Percentiles rank a stretch among this genome's conserved stretches.
Evolutionary conservation across 2,888 invertebrate genomes (phyloP).

Genomic region (Rhamphomyia laevipes): DNA sequence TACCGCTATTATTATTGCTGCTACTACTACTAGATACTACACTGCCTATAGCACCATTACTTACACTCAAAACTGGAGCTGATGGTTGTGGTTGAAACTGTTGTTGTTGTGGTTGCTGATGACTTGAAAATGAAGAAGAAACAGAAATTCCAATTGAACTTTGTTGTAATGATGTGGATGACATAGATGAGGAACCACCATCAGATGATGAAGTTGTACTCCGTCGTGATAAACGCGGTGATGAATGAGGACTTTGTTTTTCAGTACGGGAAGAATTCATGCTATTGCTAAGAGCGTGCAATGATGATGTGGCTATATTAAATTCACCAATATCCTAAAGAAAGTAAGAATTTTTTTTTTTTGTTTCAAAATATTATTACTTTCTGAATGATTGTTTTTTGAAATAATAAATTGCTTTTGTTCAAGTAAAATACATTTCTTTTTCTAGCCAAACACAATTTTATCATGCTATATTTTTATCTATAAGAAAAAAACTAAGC

Average conservation of each 20-base stretch:
- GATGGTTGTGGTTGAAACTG: slow-evolving; percentile 23
- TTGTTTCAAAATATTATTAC: neutral
- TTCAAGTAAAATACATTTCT: neutral
- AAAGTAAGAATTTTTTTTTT: too few relatives aligned
- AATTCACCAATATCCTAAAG: slow-evolving; percentile 48
- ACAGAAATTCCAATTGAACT: neutral
- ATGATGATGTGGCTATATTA: slow-evolving; percentile 51
- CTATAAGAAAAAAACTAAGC: too few relatives aligned
- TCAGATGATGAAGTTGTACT: slow-evolving; percentile 31
- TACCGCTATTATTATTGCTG: neutral
- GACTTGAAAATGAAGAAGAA: neutral
- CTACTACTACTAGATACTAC: neutral
- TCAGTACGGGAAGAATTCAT: slow-evolving; percentile 29
- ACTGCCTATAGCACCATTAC: slow-evolving; percentile 15
- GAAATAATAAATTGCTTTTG: neutral
- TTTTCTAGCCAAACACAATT: too few relatives aligned
- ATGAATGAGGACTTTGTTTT: slow-evolving; percentile 45
- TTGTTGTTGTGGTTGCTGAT: slow-evolving; percentile 17
- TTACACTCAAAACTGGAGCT: slow-evolving; percentile 27
- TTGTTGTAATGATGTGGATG: neutral
- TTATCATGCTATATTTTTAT: too few relatives aligned
- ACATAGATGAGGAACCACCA: slow-evolving; percentile 13
- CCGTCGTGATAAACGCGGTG: slow-evolving; percentile 43
- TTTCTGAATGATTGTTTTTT: neutral
- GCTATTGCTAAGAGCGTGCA: slow-evolving; percentile 42